phyloP scores from a whole-genome alignment of 2,797 vertebrate genomes.

The Xiphophorus birchmanni region DNA sequence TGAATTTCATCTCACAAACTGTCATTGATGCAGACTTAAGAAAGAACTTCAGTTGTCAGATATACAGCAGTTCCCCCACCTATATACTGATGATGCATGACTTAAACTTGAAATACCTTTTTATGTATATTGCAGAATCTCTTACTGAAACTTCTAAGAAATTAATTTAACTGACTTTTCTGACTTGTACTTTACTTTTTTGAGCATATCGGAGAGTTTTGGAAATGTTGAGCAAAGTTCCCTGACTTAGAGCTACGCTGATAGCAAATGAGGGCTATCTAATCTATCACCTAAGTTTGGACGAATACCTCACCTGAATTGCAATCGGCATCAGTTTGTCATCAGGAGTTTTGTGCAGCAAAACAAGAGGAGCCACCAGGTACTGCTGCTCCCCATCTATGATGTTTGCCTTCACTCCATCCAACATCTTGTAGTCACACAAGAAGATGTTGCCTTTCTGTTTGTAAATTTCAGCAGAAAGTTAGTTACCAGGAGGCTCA shows the following conservation, averaged over 20 bases:
- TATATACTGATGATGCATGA: background rate
- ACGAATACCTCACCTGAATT: conserved; percentile 75
- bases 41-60: background rate
- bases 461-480: conserved; percentile 3
- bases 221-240: no score
- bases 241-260: background rate
- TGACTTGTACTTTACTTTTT: no score
- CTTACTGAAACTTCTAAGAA: no score
- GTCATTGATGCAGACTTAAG: background rate
- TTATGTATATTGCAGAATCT: no score
- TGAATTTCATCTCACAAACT: no score
- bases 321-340: conserved; percentile 59
- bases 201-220: no score
- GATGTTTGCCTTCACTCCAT: conserved; percentile 62
- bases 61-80: background rate
- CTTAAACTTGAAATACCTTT: no score
- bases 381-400: conserved; percentile 72
- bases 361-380: conserved; percentile 72
- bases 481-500: background rate
- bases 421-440: conserved; percentile 75
- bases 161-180: no score
- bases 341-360: conserved; percentile 70
- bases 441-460: conserved; percentile 82
- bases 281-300: conserved; percentile 9
- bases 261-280: background rate